Conservation (phyloP, 2,113 vertebrate species). For the Rhinopomastus cyanomelas region DNA sequence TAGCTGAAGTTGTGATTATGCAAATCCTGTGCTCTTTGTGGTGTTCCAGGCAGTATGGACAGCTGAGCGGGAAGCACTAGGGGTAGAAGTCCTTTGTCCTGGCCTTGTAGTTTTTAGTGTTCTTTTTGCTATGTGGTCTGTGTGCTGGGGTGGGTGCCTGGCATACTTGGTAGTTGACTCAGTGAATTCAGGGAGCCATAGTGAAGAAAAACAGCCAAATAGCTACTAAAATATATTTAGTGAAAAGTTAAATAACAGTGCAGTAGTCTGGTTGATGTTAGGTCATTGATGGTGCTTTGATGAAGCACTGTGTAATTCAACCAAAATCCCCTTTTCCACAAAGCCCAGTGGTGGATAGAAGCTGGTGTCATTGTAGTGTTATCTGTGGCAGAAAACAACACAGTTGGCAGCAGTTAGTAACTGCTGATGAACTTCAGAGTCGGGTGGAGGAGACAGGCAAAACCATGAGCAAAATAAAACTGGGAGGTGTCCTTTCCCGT, state of each 20-base stretch:
- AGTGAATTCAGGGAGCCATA: background rate
- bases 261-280: background rate
- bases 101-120: background rate
- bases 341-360: background rate
- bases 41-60: rapidly evolving
- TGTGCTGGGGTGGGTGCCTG: background rate
- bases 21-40: background rate
- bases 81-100: background rate
- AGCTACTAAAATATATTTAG: background rate
- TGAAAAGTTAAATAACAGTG: background rate
- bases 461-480: background rate
- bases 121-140: background rate
- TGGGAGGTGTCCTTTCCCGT: background rate
- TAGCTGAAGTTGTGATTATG: background rate
- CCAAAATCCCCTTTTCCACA: background rate
- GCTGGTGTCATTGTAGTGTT: background rate
- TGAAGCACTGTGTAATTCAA: background rate
- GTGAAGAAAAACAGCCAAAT: background rate
- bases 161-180: background rate
- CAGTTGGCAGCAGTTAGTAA: background rate
- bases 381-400: background rate
- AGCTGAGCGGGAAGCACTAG: background rate
- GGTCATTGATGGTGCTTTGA: background rate
- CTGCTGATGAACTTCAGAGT: background rate
- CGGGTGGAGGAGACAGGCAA: background rate